These are phyloP conservation scores for Leptonema lineaticorne DNA, from an alignment of 1,140 invertebrate genomes.

Conservation along the genomic window DNA sequence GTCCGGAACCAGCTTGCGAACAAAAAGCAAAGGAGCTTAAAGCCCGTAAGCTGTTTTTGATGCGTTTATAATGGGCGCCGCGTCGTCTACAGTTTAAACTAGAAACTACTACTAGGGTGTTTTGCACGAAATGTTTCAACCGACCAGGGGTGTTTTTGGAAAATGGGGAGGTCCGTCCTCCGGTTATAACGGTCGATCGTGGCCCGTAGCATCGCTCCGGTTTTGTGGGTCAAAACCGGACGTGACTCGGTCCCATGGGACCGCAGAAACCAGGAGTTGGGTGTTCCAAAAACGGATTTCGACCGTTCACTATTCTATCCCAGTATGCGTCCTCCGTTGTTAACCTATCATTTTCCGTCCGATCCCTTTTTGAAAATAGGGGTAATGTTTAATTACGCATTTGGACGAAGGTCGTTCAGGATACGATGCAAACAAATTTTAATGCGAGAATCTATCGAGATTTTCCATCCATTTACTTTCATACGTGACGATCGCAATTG, in stretches of 20 bases:
- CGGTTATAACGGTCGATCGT: too few relatives aligned
- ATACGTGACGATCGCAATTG: too few relatives aligned
- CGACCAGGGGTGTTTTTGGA: background rate
- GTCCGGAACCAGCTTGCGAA: background rate
- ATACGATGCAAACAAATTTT: background rate
- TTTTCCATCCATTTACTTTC: too few relatives aligned
- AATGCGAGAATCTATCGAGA: too few relatives aligned
- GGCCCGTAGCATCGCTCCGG: too few relatives aligned
- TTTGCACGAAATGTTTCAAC: too few relatives aligned
- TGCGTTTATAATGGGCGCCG: constrained; percentile 30
- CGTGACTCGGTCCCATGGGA: background rate
- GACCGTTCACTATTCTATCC: too few relatives aligned
- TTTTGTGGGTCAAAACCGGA: background rate
- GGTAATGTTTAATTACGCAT: constrained; percentile 23
- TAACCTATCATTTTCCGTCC: too few relatives aligned
- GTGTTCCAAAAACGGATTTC: background rate
- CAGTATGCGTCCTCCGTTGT: too few relatives aligned
- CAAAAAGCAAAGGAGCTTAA: background rate
- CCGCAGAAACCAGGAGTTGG: background rate
- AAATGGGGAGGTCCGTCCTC: background rate
- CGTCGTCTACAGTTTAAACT: constrained; percentile 16
- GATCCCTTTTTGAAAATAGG: background rate
- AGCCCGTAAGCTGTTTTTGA: constrained; percentile 28
- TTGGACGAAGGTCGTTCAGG: background rate
- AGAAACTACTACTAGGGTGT: constrained; percentile 14